Conservation (phyloP, 2,113 vertebrate genomes). For the Petaurus breviceps region DNA sequence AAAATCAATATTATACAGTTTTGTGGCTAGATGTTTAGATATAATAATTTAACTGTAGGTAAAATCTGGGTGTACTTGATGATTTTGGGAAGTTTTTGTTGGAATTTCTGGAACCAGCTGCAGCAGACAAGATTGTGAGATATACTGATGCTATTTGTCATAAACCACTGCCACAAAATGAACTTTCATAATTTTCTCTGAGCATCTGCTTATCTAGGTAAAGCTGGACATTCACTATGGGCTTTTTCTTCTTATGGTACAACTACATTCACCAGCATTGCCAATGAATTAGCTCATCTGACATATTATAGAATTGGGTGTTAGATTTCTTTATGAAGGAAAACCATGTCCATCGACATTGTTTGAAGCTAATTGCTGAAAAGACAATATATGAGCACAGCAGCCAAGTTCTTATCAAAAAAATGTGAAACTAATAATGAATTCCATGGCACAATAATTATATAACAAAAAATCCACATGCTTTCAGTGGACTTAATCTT, state of each 20-base stretch:
- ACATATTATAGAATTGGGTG: constrained; percentile 38
- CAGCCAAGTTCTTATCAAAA: constrained; percentile 19
- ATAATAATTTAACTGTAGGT: background rate
- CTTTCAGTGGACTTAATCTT: constrained; percentile 27
- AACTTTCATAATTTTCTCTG: constrained; percentile 9
- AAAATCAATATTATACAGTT: background rate
- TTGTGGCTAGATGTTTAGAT: background rate
- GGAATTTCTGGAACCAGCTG: background rate
- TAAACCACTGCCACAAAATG: background rate
- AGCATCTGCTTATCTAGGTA: background rate
- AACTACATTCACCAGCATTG: background rate
- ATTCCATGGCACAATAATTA: constrained; percentile 44
- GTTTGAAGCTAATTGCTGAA: background rate
- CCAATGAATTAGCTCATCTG: background rate
- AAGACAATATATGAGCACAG: background rate
- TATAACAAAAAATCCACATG: constrained; percentile 18
- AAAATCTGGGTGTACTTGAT: background rate
- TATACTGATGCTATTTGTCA: background rate
- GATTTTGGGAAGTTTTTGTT: background rate
- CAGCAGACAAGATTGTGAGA: background rate
- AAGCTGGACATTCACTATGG: background rate
- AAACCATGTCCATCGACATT: constrained; percentile 12
- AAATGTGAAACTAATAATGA: background rate
- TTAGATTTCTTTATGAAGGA: constrained; percentile 14
- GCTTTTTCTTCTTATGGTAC: background rate